Conservation (phyloP, 53 echinoderm and acorn worm species). For the Actinopyga echinites region DNA sequence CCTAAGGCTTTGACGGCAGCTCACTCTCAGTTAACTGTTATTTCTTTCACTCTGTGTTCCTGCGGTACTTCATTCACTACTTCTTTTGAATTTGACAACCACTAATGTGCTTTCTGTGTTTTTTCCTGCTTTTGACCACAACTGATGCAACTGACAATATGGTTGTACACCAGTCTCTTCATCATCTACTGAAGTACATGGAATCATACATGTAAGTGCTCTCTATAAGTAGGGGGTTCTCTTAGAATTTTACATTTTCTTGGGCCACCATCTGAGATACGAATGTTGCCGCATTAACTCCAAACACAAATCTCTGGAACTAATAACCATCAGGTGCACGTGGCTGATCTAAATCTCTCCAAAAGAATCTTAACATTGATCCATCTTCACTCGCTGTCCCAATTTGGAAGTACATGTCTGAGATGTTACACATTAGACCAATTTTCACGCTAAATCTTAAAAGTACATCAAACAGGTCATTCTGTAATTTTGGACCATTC, state of each 20-base stretch:
- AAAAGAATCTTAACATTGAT: constrained; percentile 37
- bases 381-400: neutral
- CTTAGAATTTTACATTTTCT: constrained; percentile 1
- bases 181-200: constrained; percentile 32
- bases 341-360: constrained; percentile 18
- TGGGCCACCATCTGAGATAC: constrained; percentile 26
- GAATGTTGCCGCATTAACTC: constrained; percentile 33
- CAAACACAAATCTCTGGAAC: constrained; percentile 31
- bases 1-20: constrained; percentile 27
- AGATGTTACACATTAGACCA: constrained; percentile 28
- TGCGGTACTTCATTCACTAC: constrained; percentile 57
- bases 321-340: constrained; percentile 10
- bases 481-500: constrained; percentile 10
- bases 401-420: constrained; percentile 34
- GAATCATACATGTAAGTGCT: neutral
- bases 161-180: neutral
- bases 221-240: neutral
- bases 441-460: constrained; percentile 26
- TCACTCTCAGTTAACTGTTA: constrained; percentile 51
- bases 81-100: constrained; percentile 62
- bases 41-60: constrained; percentile 57
- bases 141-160: constrained; percentile 20
- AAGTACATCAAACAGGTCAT: constrained; percentile 19
- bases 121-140: constrained; percentile 41
- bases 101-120: constrained; percentile 32